Evolutionary conservation across 2,113 vertebrate species (phyloP), one percentile per base, ranked within the genome.

Genomic region (Leptodactylus fuscus): DNA sequence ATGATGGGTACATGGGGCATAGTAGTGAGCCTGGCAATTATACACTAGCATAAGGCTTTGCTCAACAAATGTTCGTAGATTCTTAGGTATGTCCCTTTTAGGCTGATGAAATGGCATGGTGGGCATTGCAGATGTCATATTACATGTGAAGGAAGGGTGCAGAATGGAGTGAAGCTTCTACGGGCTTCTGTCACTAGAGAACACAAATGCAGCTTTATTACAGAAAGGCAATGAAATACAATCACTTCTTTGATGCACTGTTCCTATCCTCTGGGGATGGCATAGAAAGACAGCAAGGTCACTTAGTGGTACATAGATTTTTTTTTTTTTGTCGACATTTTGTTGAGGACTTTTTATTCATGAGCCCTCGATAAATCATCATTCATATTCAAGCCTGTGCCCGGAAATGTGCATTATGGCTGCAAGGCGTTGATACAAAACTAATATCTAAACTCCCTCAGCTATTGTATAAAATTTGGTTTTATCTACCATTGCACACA

Each of bases 161-260:
- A 1, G 10, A 27, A 44, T 44, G 20, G 20, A 11, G 32, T 44
- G 38, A 38, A 24, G 20, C 69, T 73, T 38, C n/a, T 22, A 41
- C 20, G 4, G 38, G 41, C 38, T 44, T 46, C 69, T 71, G 36
- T 44, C 36, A 48, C 70, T 48, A 7, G 11, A 74, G 69, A 73
- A 36, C 38, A 76, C 44, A 60, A 85, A 85, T 85, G 74, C 12
- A 34, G 18, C 82, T 75, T 77, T 77, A 78, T 77, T 78, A 41
- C 76, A 85, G 62, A 79, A 70, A 62, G 44, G 16, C 32, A 70
- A 41, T 69, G 60, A 70, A 85, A 85, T 78, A 85, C 74, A 79
- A 85, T 79, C 75, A 69, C 34, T 36, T 58, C 22, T 53, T 48
- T 69, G 44, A 85, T 77, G 74, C n/a, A 34, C 75, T 70, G 48